Base-by-base conservation (phyloP, 2,888 invertebrate genomes). In the Globia sparganii region DNA sequence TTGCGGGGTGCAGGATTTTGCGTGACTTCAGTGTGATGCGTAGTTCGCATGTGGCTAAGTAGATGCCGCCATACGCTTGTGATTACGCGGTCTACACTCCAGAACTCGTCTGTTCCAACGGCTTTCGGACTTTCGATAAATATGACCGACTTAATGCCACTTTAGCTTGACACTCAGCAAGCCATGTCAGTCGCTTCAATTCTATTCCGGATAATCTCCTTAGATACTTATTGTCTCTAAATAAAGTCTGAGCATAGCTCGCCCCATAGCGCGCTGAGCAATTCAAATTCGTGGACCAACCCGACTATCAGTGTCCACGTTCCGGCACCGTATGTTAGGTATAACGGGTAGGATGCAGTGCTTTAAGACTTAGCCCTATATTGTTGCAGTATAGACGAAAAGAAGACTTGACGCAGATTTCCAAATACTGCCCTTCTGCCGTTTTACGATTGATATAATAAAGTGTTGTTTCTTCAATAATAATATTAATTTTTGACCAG, bases 401-500 rank as follows among this genome's bases (percentile, higher is more conserved):
- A 28, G 21, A 67, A 49, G 15, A 49, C 21, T 9, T 15, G 72
- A 25, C 15, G 9, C 9, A 28, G 37, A 18, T 73, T 72, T n/a
- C 1, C 9, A 71, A 43, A 43, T 56, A 13, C n/a, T 25, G 11
- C 1, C 11, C 6, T 37, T 28, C 58, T 13, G 28, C n/a, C n/a
- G n/a, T n/a, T n/a, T n/a, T n/a, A n/a, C n/a, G n/a, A n/a, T n/a
- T n/a, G n/a, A n/a, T n/a, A n/a, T n/a, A n/a, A 4, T 28, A 21
- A 62, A 9, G 8, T n/a, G 15, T 46, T 53, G 25, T 69, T 69
- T 59, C 25, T 69, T 56, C 59, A 6, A 64, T 37, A 53, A 34
- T 59, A 31, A 69, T 31, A n/a, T 53, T n/a, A 37, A n/a, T 75
- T 58, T 61, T 61, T 69, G 43, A 43, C 34, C 46, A 6, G 46